These are phyloP conservation scores for Pristionchus japonicus DNA, from an alignment of 2,888 invertebrate genomes.

Conservation along the genomic window DNA sequence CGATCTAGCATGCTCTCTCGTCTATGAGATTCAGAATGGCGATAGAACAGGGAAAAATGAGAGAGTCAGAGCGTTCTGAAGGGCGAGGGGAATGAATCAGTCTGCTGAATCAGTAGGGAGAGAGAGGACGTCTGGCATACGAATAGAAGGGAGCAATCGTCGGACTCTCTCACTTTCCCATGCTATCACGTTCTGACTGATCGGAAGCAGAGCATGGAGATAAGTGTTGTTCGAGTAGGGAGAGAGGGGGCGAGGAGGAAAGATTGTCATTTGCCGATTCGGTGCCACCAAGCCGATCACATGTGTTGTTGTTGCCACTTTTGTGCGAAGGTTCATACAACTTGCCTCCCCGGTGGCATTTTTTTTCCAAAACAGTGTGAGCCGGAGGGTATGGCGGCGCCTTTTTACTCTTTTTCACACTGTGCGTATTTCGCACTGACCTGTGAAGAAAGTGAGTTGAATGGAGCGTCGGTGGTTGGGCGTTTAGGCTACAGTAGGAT, in stretches of 20 bases:
- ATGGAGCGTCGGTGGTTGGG: neutral
- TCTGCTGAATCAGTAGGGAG: conserved; percentile 10
- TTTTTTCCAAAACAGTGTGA: neutral
- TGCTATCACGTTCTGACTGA: too few relatives aligned
- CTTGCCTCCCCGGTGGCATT: neutral
- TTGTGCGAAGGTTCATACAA: neutral
- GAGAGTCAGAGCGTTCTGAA: neutral
- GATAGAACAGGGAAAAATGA: too few relatives aligned
- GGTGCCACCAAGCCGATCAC: neutral
- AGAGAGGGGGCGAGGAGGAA: neutral
- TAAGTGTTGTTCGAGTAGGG: too few relatives aligned
- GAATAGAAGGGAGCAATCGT: too few relatives aligned
- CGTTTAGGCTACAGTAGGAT: neutral
- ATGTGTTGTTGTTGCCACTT: neutral
- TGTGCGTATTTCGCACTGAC: too few relatives aligned
- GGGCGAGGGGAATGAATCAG: neutral
- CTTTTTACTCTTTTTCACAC: neutral
- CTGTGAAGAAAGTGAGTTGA: neutral
- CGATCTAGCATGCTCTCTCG: too few relatives aligned
- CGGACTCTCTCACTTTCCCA: too few relatives aligned
- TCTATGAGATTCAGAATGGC: too few relatives aligned
- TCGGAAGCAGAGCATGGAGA: too few relatives aligned
- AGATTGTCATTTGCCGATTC: conserved; percentile 2
- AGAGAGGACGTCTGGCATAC: conserved; percentile 25
- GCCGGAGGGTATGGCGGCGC: neutral